These are phyloP conservation scores for Drosophila pseudotakahashii DNA, from an alignment of 2,888 invertebrate genomes.

Conservation along the genomic window DNA sequence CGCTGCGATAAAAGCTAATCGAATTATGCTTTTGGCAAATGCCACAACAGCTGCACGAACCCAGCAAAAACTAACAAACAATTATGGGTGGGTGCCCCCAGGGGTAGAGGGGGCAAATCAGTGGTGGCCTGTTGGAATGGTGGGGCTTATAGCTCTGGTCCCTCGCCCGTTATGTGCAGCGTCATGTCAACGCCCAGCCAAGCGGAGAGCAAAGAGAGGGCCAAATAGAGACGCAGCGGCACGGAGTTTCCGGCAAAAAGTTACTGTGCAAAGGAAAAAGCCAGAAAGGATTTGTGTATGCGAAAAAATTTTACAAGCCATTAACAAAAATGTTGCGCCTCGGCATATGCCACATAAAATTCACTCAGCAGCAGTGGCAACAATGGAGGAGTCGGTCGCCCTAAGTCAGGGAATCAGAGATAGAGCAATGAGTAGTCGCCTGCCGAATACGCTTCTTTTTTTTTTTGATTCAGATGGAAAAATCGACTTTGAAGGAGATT, in stretches of 20 bases:
- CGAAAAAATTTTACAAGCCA: slow-evolving; percentile 75
- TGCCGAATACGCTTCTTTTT: not conserved
- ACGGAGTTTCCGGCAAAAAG: slow-evolving; percentile 60
- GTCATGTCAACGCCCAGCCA: slow-evolving; percentile 66
- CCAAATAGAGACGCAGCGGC: slow-evolving; percentile 5
- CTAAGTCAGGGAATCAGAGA: slow-evolving; percentile 9
- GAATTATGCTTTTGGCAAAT: slow-evolving; percentile 74
- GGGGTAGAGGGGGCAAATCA: not conserved
- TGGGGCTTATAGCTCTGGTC: slow-evolving; percentile 5
- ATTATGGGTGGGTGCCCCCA: slow-evolving; percentile 33
- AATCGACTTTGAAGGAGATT: too few relatives aligned
- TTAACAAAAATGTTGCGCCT: slow-evolving; percentile 79
- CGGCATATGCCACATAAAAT: slow-evolving; percentile 73
- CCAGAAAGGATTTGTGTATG: slow-evolving; percentile 63
- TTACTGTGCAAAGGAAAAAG: slow-evolving; percentile 40
- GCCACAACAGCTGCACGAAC: slow-evolving; percentile 46
- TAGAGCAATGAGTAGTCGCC: not conserved
- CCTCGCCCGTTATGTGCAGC: slow-evolving; percentile 43
- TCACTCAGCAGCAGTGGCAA: slow-evolving; percentile 43
- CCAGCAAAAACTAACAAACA: slow-evolving; percentile 44
- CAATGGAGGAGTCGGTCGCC: slow-evolving; percentile 30
- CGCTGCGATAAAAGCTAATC: slow-evolving; percentile 77
- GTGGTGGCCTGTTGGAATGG: not conserved
- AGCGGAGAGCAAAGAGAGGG: slow-evolving; percentile 16
- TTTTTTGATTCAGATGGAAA: too few relatives aligned